Conservation (phyloP, 2,113 vertebrate genomes). For the Aptenodytes forsteri region DNA sequence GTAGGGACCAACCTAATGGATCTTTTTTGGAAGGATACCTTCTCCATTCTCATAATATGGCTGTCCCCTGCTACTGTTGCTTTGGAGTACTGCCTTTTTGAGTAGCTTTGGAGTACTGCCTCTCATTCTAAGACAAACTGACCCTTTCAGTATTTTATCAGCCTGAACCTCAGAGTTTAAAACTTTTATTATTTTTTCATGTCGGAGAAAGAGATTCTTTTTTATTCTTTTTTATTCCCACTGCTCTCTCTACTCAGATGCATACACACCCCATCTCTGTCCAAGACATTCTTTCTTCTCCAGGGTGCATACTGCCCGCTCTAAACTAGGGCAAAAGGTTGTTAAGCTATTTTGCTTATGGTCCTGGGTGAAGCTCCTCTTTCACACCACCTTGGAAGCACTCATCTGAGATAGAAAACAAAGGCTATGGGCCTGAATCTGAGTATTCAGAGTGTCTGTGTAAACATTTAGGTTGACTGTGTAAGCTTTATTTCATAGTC, state of each 20-base stretch:
- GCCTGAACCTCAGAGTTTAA: not conserved
- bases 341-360: not conserved
- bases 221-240: not conserved
- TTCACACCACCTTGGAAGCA: not conserved
- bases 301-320: not conserved
- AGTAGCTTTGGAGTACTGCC: not conserved
- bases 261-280: rapidly evolving
- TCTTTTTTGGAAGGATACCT: not conserved
- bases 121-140: not conserved
- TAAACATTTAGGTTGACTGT: not conserved
- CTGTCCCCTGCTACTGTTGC: not conserved
- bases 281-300: not conserved
- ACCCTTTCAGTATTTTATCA: not conserved
- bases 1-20: not conserved
- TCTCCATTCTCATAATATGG: not conserved
- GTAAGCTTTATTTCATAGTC: not conserved
- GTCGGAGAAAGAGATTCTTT: not conserved
- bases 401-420: not conserved
- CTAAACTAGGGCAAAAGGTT: not conserved
- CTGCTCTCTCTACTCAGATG: not conserved
- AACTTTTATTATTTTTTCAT: not conserved
- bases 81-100: not conserved
- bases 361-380: not conserved
- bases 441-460: not conserved
- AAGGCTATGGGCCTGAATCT: not conserved